phyloP scores from a whole-genome alignment of 1,140 invertebrate genomes.

The Cyrtorhinus lividipennis region DNA sequence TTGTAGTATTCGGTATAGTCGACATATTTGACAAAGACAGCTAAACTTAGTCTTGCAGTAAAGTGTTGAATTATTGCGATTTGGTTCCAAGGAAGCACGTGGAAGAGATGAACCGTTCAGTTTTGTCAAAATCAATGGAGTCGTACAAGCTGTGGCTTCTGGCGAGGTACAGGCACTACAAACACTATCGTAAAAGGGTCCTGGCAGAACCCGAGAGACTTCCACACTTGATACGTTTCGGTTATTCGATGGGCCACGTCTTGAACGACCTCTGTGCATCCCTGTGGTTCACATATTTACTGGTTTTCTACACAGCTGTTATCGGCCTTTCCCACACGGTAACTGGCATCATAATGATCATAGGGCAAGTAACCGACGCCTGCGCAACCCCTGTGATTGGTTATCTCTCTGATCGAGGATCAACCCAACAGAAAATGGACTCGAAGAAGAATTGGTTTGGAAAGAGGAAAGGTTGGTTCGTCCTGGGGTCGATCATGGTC shows the following conservation, averaged over 20 bases:
- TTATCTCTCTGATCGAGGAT: slow-evolving; percentile 62
- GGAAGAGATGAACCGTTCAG: too few species aligned
- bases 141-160: background rate
- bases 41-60: too few species aligned
- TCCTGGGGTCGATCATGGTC: slow-evolving; percentile 72
- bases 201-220: background rate
- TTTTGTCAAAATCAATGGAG: background rate
- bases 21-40: too few species aligned
- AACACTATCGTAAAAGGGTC: background rate
- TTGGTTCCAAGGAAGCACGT: too few species aligned
- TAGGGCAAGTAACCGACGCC: slow-evolving; percentile 82
- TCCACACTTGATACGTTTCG: slow-evolving; percentile 30
- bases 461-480: slow-evolving; percentile 80
- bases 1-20: too few species aligned
- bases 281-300: slow-evolving; percentile 95
- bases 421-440: too few species aligned
- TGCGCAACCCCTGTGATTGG: slow-evolving; percentile 80
- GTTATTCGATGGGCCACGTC: slow-evolving; percentile 65
- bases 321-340: slow-evolving; percentile 54
- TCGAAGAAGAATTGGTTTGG: slow-evolving; percentile 51
- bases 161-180: background rate
- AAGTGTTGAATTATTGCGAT: too few species aligned
- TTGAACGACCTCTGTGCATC: slow-evolving; percentile 90
- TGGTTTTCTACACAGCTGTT: slow-evolving; percentile 81
- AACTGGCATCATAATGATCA: slow-evolving; percentile 63